Conservation (phyloP, 2,797 vertebrate genomes). For the Xenops minutus region DNA sequence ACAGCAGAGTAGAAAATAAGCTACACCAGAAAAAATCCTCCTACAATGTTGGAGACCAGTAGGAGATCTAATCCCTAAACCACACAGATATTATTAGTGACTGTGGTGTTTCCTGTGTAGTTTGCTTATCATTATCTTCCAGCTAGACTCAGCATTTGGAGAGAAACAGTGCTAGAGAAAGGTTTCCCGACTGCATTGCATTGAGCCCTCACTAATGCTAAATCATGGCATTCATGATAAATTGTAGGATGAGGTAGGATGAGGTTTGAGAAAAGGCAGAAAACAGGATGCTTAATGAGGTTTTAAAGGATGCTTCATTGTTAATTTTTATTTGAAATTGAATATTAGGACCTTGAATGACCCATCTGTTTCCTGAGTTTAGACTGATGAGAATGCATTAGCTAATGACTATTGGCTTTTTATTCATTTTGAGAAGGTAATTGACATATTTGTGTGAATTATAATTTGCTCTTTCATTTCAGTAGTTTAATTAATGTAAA, state of each 20-base stretch:
- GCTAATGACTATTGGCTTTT: background rate
- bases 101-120: background rate
- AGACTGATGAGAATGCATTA: background rate
- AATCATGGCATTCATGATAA: background rate
- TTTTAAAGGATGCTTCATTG: constrained; percentile 23
- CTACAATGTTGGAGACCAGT: background rate
- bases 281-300: background rate
- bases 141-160: background rate
- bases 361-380: background rate
- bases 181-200: background rate
- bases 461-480: background rate
- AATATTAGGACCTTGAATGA: background rate
- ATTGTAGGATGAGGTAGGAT: background rate
- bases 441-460: background rate
- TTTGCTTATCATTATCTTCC: background rate
- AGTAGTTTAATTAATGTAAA: background rate
- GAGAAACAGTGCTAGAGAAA: background rate
- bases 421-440: background rate
- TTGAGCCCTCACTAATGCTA: background rate
- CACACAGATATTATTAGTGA: background rate
- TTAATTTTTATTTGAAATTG: background rate
- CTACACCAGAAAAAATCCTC: background rate
- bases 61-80: background rate
- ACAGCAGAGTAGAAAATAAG: background rate
- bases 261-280: background rate